These are phyloP conservation scores for Trichacis sp. DNA, from an alignment of 2,888 invertebrate genomes.

Conservation along the genomic window DNA sequence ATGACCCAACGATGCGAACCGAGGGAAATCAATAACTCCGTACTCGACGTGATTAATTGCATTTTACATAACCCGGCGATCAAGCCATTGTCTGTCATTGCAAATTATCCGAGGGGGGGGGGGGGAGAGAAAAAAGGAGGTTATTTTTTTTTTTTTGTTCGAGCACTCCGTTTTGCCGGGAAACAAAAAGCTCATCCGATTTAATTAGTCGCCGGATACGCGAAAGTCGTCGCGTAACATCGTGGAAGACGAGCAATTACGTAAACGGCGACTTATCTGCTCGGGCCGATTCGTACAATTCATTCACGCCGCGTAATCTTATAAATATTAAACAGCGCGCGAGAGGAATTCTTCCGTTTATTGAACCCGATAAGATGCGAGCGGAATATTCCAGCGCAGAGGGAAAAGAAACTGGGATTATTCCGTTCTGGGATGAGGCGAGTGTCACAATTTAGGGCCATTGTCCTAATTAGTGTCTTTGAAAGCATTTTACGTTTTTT, in stretches of 20 bases:
- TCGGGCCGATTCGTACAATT: not conserved
- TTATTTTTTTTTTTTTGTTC: too few species aligned
- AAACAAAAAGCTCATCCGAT: too few species aligned
- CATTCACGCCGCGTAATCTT: not conserved
- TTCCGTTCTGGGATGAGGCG: too few species aligned
- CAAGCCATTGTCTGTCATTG: not conserved
- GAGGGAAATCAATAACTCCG: not conserved
- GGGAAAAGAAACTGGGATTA: too few species aligned
- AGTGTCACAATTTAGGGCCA: too few species aligned
- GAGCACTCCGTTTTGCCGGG: not conserved
- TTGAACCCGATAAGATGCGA: not conserved
- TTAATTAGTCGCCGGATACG: too few species aligned
- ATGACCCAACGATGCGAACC: constrained; percentile 1
- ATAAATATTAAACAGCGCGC: not conserved
- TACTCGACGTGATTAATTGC: not conserved
- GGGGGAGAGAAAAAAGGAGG: too few species aligned
- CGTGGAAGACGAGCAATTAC: not conserved
- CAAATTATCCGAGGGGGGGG: not conserved
- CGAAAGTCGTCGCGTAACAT: not conserved
- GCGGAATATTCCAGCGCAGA: not conserved
- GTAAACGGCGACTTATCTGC: not conserved
- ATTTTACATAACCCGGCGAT: not conserved
- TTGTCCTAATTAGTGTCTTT: too few species aligned
- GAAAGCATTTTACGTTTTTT: too few species aligned
- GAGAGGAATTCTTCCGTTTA: not conserved